Conservation (phyloP, 53 echinoderm and acorn worm genomes). For the Henricia sp. region DNA sequence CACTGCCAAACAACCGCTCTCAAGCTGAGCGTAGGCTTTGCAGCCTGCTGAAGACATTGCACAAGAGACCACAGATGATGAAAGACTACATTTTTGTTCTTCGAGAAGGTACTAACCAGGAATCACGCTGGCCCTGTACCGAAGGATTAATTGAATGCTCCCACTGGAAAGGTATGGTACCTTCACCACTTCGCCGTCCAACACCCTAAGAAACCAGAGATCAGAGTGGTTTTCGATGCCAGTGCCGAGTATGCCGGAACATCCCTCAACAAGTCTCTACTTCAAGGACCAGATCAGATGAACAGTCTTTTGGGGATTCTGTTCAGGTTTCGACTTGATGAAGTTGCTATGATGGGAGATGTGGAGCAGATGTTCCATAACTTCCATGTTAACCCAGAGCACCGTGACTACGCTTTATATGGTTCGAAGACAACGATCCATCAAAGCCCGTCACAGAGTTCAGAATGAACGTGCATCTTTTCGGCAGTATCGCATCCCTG, state of each 20-base stretch:
- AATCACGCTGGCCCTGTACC: constrained; percentile 32
- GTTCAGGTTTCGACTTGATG: constrained; percentile 60
- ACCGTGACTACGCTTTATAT: constrained; percentile 64
- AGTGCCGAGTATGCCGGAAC: constrained; percentile 46
- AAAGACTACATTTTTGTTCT: constrained; percentile 1
- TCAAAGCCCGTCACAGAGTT: constrained; percentile 30
- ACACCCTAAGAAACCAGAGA: constrained; percentile 54
- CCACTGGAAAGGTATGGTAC: constrained; percentile 37
- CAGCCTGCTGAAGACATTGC: neutral
- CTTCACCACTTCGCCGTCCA: constrained; percentile 59
- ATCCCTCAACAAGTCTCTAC: constrained; percentile 57
- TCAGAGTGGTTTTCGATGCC: constrained; percentile 64
- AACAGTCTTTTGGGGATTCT: constrained; percentile 66
- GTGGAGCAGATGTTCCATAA: constrained; percentile 77
- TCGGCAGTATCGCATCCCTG: no score
- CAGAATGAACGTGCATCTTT: no score
- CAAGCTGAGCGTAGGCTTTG: constrained; percentile 4
- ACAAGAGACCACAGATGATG: constrained; percentile 13
- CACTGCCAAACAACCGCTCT: constrained; percentile 30
- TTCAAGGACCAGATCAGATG: constrained; percentile 74
- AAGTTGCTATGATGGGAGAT: constrained; percentile 70
- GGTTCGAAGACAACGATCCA: constrained; percentile 64
- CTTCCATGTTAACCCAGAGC: constrained; percentile 67
- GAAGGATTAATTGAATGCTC: neutral
- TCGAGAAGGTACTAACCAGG: constrained; percentile 5